phyloP scores from a whole-genome alignment of 2,888 invertebrate genomes.

The Blastobasis adustella region DNA sequence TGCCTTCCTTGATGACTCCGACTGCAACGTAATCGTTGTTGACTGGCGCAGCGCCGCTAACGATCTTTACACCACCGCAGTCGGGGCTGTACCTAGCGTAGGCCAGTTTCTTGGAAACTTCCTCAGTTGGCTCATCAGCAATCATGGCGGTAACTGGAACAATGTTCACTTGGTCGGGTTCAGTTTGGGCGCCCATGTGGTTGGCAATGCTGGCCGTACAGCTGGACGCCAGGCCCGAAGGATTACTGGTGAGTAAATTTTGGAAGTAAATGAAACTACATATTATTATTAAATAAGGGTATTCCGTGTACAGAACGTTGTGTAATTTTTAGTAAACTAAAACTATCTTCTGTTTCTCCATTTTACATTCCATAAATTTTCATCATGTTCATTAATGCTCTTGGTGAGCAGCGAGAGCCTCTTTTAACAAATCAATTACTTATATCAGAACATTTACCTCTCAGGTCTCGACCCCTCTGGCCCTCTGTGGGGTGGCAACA shows the following conservation, averaged over 20 bases:
- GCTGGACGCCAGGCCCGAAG: conserved; percentile 21
- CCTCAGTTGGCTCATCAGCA: conserved; percentile 46
- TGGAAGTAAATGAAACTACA: too few species aligned
- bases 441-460: too few species aligned
- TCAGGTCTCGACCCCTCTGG: conserved; percentile 8
- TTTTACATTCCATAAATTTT: too few species aligned
- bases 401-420: too few species aligned
- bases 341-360: too few species aligned
- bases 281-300: too few species aligned
- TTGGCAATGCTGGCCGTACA: conserved; percentile 35
- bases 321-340: too few species aligned
- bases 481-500: conserved; percentile 28
- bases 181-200: conserved; percentile 47
- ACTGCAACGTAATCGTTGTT: conserved; percentile 55
- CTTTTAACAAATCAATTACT: too few species aligned
- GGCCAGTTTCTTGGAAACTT: conserved; percentile 52
- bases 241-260: conserved; percentile 25
- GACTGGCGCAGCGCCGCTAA: conserved; percentile 48
- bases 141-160: conserved; percentile 31
- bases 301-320: too few species aligned
- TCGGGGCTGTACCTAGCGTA: conserved; percentile 40
- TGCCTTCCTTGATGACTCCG: conserved; percentile 38
- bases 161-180: conserved; percentile 41
- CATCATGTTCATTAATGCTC: too few species aligned
- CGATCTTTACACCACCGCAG: conserved; percentile 34